Conservation (phyloP, 2,888 invertebrate species). For the Microdon myrmicae region DNA sequence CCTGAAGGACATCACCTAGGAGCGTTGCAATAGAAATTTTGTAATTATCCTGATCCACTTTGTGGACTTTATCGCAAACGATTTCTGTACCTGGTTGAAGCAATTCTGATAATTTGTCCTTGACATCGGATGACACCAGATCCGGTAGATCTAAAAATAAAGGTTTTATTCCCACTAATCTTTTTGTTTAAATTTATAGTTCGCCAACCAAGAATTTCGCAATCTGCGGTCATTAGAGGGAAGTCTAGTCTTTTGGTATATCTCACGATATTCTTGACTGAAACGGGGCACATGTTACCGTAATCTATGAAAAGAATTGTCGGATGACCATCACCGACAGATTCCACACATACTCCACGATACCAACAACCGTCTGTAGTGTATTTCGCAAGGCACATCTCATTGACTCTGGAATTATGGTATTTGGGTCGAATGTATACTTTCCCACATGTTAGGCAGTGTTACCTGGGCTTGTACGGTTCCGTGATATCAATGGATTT, state of each 20-base stretch:
- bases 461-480: constrained; percentile 59
- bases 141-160: too few species aligned
- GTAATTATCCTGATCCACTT: too few species aligned
- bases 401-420: constrained; percentile 53
- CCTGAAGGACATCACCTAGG: too few species aligned
- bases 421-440: neutral
- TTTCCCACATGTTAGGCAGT: too few species aligned
- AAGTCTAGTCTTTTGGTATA: constrained; percentile 62
- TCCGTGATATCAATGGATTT: constrained; percentile 40
- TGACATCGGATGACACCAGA: too few species aligned
- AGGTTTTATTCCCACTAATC: too few species aligned
- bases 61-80: too few species aligned
- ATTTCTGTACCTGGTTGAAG: too few species aligned
- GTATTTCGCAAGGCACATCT: constrained; percentile 62
- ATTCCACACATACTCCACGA: constrained; percentile 61
- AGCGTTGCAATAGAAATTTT: too few species aligned
- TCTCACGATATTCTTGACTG: constrained; percentile 59
- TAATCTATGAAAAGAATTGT: constrained; percentile 63
- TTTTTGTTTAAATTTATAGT: too few species aligned
- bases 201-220: constrained; percentile 58
- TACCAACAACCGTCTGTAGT: constrained; percentile 59
- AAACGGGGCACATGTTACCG: constrained; percentile 59
- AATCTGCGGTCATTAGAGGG: constrained; percentile 60
- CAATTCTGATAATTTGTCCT: too few species aligned
- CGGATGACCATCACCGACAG: constrained; percentile 64